A percentile compares a stretch with the other conserved stretches of the same genome.
Evolutionary conservation across 1,140 invertebrate species (phyloP).

Genomic region (Grapholita molesta): DNA sequence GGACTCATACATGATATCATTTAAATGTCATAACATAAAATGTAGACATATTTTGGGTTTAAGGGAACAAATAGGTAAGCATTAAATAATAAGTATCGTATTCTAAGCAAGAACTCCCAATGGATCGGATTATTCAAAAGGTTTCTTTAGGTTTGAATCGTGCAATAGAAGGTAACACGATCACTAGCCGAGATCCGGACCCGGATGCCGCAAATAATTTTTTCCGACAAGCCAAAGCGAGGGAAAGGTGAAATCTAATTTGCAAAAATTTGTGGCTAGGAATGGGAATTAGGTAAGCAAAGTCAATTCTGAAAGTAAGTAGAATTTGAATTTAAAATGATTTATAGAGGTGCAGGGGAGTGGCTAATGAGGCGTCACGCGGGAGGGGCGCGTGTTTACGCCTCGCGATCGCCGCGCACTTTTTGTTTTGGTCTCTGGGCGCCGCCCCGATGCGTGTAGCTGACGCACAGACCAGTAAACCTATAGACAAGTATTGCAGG

Average conservation of each 20-base stretch:
- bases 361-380: conserved; percentile 75
- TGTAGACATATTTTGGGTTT: neutral
- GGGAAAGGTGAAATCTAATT: conserved; percentile 70
- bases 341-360: conserved; percentile 74
- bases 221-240: conserved; percentile 49
- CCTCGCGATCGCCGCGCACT: conserved; percentile 46
- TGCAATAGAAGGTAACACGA: conserved; percentile 33
- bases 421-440: conserved; percentile 58
- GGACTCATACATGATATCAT: neutral
- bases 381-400: conserved; percentile 70
- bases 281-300: conserved; percentile 72
- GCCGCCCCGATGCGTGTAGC: conserved; percentile 39
- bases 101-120: neutral
- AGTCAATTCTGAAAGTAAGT: conserved; percentile 75
- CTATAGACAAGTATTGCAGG: no score
- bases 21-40: neutral
- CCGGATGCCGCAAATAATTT: conserved; percentile 54
- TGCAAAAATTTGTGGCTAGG: conserved; percentile 66
- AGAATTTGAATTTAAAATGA: conserved; percentile 78
- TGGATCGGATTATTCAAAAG: conserved; percentile 25
- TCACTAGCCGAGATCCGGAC: conserved; percentile 36
- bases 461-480: no score
- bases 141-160: conserved; percentile 20
- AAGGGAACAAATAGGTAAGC: neutral
- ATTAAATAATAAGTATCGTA: no score